Percentiles rank a stretch among this genome's conserved stretches.
phyloP scores from a whole-genome alignment of 2,797 vertebrate species.

The Lutjanus campechanus region DNA sequence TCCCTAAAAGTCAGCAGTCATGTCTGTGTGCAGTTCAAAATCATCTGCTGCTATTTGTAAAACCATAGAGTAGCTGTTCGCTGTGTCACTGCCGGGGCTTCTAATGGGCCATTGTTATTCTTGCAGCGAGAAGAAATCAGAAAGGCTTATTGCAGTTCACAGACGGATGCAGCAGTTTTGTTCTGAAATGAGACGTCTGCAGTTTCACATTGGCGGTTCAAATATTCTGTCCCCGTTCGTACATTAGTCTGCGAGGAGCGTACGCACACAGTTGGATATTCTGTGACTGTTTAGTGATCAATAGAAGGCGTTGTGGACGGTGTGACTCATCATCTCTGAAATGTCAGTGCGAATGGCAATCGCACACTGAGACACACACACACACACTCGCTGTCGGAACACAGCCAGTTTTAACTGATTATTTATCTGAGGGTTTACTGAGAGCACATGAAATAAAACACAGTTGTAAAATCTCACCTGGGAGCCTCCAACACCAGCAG shows the following conservation, averaged over 20 bases:
- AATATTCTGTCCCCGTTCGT: not conserved
- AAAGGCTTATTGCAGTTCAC: slow-evolving; percentile 4
- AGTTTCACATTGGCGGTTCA: not conserved
- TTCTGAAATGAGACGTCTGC: slow-evolving; percentile 9
- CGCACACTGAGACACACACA: not conserved
- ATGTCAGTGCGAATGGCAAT: slow-evolving; percentile 9
- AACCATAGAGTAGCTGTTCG: not conserved
- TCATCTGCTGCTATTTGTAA: slow-evolving; percentile 33
- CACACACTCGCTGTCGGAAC: not conserved
- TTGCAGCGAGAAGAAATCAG: not conserved
- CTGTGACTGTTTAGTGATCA: slow-evolving; percentile 17
- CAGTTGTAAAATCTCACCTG: slow-evolving; percentile 2
- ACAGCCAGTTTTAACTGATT: not conserved
- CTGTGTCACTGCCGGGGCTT: not conserved
- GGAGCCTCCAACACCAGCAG: not conserved
- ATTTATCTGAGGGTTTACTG: slow-evolving; percentile 15
- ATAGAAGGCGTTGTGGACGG: not conserved
- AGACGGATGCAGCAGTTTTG: slow-evolving; percentile 25
- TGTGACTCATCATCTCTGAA: slow-evolving; percentile 29
- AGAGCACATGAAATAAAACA: slow-evolving; percentile 7
- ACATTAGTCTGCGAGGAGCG: not conserved
- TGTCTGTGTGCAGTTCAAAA: slow-evolving; percentile 26
- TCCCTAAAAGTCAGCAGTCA: slow-evolving; percentile 29
- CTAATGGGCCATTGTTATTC: slow-evolving; percentile 43
- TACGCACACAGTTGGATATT: not conserved